Percentiles rank a stretch among this genome's conserved stretches.
phyloP scores from a whole-genome alignment of 2,888 invertebrate species.

The Phortica magna region DNA sequence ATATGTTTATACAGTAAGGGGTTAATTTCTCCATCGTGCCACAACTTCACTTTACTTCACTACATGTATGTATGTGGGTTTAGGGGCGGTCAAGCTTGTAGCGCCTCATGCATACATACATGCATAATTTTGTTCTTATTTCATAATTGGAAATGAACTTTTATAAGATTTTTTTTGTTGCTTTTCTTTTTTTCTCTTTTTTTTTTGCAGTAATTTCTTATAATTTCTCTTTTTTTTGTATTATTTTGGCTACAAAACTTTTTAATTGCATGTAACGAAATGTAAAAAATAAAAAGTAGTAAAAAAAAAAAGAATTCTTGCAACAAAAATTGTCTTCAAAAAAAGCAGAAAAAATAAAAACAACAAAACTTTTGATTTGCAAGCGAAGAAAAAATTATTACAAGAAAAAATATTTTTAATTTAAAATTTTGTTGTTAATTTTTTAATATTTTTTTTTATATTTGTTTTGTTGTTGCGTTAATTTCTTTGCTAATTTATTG shows the following conservation, averaged over 20 bases:
- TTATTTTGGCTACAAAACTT: slow-evolving; percentile 8
- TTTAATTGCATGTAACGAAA: slow-evolving; percentile 19
- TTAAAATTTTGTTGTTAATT: neutral
- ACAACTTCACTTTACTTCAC: neutral
- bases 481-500: slow-evolving; percentile 3
- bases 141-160: slow-evolving; percentile 27
- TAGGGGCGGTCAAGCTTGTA: neutral
- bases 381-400: slow-evolving; percentile 7
- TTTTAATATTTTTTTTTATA: neutral
- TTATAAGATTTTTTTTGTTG: slow-evolving; percentile 12
- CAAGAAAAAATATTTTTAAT: neutral
- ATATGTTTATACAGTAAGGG: slow-evolving; percentile 33
- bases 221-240: too few species aligned
- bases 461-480: neutral
- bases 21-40: neutral
- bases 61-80: neutral
- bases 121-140: neutral
- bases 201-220: neutral
- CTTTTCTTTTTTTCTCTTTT: neutral
- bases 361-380: neutral
- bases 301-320: neutral
- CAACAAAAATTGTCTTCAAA: neutral
- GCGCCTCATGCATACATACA: neutral
- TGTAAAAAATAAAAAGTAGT: neutral
- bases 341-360: neutral